Base-by-base conservation (phyloP, 2,888 invertebrate genomes). In the Thecophora atra region DNA sequence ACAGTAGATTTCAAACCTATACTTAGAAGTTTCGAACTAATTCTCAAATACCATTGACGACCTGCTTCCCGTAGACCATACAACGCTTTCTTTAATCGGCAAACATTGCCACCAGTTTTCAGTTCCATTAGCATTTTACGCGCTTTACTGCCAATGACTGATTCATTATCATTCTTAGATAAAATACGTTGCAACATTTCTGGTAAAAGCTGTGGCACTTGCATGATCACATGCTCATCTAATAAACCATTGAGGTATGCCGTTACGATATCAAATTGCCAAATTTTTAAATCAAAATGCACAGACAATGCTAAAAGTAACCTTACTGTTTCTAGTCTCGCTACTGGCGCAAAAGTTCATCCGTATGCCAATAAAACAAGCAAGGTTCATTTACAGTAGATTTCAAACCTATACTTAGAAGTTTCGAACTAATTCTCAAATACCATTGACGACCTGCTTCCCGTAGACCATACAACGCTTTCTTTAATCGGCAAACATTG, bases 301-400 rank as follows among this genome's bases (percentile, higher is more conserved):
- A n/a, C n/a, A n/a, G n/a, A n/a, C n/a, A n/a, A n/a, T n/a, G n/a
- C 54, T 44, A 76, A 54, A 21, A 74, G 24, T 21, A 73, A 67
- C 2, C 75, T 67, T 28, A 73, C 51, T 1, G 72, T 76, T 62
- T 76, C 72, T 24, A 75, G 28, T 42, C 72, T 67, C 11, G 65
- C 71, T 8, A 74, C 74, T 44, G 73, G 73, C 26, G 73, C 70
- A 71, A 74, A 74, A n/a, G 71, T 76, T 62, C 72, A 68, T 37
- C 74, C 42, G 58, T 69, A 76, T 37, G 69, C 66, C 3, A 73
- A 71, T 17, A 56, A 70, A 52, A 52, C n/a, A 13, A 52, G n/a
- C 6, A 52, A 52, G 5, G n/a, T 52, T 52, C n/a, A 11, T 52
- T 66, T 63, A 6, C 99, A 85, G 98, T 97, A 66, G 44, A 51